Conservation (phyloP, 2,113 vertebrate species). For the Coptodon bakossiorum region DNA sequence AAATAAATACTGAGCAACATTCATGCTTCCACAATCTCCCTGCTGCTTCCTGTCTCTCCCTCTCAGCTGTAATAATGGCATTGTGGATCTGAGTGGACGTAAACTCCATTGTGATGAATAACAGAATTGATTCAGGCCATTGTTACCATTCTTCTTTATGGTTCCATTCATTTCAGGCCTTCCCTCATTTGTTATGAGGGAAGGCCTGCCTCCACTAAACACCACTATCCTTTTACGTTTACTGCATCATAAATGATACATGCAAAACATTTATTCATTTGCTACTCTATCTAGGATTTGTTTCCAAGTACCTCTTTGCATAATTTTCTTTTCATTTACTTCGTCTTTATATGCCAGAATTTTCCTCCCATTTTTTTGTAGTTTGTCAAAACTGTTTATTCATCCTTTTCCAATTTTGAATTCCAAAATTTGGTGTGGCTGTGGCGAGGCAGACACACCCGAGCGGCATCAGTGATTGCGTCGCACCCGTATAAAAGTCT, state of each 20-base stretch:
- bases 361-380: neutral
- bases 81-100: neutral
- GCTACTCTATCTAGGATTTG: neutral
- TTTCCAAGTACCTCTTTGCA: neutral
- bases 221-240: neutral
- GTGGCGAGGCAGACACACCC: neutral
- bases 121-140: slow-evolving; percentile 10
- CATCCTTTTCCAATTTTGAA: neutral
- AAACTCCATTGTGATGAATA: slow-evolving; percentile 35
- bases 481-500: neutral
- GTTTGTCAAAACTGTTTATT: neutral
- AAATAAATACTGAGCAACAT: neutral
- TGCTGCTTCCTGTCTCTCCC: neutral
- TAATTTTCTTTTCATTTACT: neutral
- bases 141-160: neutral
- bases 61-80: neutral
- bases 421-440: neutral
- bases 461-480: neutral
- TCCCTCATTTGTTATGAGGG: slow-evolving; percentile 14
- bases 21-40: neutral
- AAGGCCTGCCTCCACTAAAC: slow-evolving; percentile 5
- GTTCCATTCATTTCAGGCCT: slow-evolving; percentile 10
- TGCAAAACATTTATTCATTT: neutral
- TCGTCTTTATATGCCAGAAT: neutral
- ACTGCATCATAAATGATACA: neutral